phyloP scores from a whole-genome alignment of 2,113 vertebrate genomes.

The Rhagologus leucostigma region DNA sequence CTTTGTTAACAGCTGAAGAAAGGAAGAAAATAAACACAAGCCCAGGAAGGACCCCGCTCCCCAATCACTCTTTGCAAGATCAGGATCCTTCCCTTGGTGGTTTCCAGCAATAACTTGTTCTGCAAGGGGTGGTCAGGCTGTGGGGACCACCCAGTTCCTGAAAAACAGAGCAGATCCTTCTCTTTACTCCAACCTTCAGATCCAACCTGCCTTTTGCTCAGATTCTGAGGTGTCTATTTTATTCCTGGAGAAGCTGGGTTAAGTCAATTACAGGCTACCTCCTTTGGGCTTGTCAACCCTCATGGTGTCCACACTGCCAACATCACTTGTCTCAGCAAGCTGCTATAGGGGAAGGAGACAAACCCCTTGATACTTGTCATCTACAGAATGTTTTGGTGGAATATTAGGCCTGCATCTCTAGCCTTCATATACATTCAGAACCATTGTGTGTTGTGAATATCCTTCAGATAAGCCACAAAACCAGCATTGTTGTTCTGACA shows the following conservation, averaged over 20 bases:
- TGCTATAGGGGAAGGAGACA: neutral
- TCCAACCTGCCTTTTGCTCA: neutral
- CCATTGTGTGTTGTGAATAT: neutral
- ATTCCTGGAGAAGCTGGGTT: neutral
- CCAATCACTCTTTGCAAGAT: neutral
- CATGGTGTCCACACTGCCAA: neutral
- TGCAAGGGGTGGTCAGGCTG: neutral
- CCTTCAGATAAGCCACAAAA: neutral
- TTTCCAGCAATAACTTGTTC: neutral
- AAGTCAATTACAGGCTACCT: neutral
- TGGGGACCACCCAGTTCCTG: neutral
- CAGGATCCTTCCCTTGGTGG: neutral
- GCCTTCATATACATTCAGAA: neutral
- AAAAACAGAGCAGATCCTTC: neutral
- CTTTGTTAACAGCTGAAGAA: neutral
- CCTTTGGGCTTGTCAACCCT: neutral
- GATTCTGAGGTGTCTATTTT: neutral
- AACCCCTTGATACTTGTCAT: neutral
- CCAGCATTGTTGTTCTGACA: neutral
- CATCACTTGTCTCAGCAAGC: neutral
- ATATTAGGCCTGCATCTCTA: neutral
- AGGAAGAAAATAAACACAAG: neutral
- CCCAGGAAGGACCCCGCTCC: neutral
- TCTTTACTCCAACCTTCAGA: neutral
- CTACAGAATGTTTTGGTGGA: neutral